Evolutionary conservation across 2,888 invertebrate genomes (phyloP).

Genomic region (Eristalis arbustorum): DNA sequence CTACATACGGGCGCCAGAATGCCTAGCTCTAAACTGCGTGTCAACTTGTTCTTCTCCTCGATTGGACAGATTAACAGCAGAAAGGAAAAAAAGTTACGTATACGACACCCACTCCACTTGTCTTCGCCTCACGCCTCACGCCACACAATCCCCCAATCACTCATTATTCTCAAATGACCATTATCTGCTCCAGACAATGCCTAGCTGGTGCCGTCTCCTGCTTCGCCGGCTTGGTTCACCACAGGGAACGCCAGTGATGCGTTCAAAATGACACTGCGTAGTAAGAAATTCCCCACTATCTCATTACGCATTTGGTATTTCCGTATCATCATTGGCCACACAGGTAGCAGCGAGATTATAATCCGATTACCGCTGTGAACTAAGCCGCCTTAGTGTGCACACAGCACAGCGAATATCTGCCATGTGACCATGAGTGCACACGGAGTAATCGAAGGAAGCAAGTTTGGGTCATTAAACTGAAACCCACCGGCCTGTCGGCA

Average conservation of each 20-base stretch:
- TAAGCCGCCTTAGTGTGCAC: constrained; percentile 1
- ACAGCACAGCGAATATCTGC: background rate
- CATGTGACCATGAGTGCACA: background rate
- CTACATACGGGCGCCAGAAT: no score
- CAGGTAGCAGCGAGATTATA: background rate
- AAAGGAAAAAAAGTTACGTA: background rate
- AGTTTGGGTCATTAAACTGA: background rate
- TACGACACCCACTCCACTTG: background rate
- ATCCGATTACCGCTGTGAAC: constrained; percentile 26
- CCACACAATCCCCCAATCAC: background rate
- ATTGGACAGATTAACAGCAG: background rate
- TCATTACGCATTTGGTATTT: constrained; percentile 21
- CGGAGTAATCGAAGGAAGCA: background rate
- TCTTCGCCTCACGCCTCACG: no score
- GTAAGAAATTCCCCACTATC: constrained; percentile 10
- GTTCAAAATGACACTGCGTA: background rate
- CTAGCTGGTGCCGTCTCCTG: background rate
- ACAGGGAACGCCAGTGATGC: background rate
- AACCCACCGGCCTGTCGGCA: background rate
- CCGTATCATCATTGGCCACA: background rate
- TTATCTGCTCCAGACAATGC: background rate
- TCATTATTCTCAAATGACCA: background rate
- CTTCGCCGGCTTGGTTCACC: background rate
- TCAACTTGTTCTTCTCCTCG: no score
- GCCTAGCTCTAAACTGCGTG: no score